These are phyloP conservation scores for Alitta virens DNA, from an alignment of 2,888 invertebrate genomes.

Conservation along the genomic window DNA sequence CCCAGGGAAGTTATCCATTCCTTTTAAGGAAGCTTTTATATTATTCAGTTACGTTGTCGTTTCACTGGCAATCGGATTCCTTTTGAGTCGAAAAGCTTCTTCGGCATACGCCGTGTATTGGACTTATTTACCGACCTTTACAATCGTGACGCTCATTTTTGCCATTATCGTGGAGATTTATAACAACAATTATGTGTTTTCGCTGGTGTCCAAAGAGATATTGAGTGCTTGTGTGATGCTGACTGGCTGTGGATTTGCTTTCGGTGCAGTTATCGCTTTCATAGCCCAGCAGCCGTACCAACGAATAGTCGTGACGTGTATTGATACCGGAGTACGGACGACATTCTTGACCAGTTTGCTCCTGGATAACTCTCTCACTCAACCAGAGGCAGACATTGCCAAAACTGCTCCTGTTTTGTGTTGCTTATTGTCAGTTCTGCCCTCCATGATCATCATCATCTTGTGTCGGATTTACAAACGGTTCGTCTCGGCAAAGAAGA, in stretches of 20 bases:
- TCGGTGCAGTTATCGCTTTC: slow-evolving; percentile 12
- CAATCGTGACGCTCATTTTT: slow-evolving; percentile 16
- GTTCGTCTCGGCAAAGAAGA: neutral
- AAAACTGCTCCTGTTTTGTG: slow-evolving; percentile 11
- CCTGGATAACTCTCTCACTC: slow-evolving; percentile 3
- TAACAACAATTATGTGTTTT: slow-evolving; percentile 10
- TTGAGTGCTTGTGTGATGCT: slow-evolving; percentile 3
- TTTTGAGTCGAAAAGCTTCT: slow-evolving; percentile 9
- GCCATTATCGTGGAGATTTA: slow-evolving; percentile 7
- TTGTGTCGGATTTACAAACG: slow-evolving; percentile 5
- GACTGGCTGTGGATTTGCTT: slow-evolving; percentile 2
- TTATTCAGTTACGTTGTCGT: slow-evolving; percentile 13
- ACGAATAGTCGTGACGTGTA: slow-evolving; percentile 1
- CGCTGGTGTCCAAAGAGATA: slow-evolving; percentile 5
- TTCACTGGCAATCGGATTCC: slow-evolving; percentile 9
- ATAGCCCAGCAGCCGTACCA: slow-evolving; percentile 3
- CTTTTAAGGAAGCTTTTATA: slow-evolving; percentile 19
- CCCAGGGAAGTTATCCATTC: slow-evolving; percentile 15
- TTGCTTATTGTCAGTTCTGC: slow-evolving; percentile 7
- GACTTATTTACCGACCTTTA: slow-evolving; percentile 18
- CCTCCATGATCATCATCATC: slow-evolving; percentile 8
- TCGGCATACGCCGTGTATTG: slow-evolving; percentile 12
- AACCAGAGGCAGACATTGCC: slow-evolving; percentile 20
- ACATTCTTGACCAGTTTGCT: slow-evolving; percentile 7
- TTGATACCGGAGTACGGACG: slow-evolving; percentile 18